These are phyloP conservation scores for Heliconius ethilla DNA, from an alignment of 2,888 invertebrate species.

Conservation along the genomic window DNA sequence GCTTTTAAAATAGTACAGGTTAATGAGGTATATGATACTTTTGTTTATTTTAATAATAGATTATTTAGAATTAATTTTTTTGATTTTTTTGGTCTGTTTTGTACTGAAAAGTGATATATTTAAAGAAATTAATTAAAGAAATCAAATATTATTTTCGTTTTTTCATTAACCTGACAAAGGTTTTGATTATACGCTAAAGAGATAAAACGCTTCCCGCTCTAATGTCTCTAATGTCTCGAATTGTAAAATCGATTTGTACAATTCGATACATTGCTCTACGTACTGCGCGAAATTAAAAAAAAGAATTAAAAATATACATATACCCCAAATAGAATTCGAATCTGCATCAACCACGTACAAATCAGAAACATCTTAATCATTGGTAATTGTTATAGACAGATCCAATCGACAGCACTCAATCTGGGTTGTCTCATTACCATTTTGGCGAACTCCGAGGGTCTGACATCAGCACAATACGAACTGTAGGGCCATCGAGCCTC, in stretches of 20 bases:
- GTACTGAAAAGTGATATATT: too few relatives aligned
- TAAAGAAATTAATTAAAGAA: too few relatives aligned
- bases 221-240: too few relatives aligned
- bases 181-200: too few relatives aligned
- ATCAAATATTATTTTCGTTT: too few relatives aligned
- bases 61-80: not conserved
- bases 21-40: not conserved
- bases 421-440: slow-evolving; percentile 61
- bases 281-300: too few relatives aligned
- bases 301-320: not conserved
- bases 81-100: not conserved
- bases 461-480: slow-evolving; percentile 69
- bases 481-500: slow-evolving; percentile 69
- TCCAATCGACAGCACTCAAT: slow-evolving; percentile 50
- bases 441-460: slow-evolving; percentile 59
- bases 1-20: not conserved
- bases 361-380: slow-evolving; percentile 52
- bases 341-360: not conserved
- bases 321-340: not conserved
- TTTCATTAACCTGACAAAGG: too few relatives aligned
- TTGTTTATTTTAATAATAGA: not conserved
- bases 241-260: too few relatives aligned
- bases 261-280: too few relatives aligned
- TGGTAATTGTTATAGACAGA: slow-evolving; percentile 51
- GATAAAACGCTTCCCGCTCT: too few relatives aligned